phyloP scores from a whole-genome alignment of 2,888 invertebrate genomes.

The Polia nebulosa region DNA sequence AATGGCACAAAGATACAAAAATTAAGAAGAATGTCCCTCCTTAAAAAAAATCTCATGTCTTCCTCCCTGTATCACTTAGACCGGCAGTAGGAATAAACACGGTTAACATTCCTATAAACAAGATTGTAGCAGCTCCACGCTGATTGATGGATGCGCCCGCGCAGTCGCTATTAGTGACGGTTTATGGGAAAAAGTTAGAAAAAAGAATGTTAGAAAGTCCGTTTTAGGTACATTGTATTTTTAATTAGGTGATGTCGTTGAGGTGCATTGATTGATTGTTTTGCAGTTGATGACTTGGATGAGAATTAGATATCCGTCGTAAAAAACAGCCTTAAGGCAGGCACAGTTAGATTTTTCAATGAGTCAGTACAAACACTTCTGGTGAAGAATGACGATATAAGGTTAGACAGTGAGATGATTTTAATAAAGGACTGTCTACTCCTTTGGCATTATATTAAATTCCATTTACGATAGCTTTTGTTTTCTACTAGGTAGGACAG shows the following conservation, averaged over 20 bases:
- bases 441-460: not conserved
- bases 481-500: no score
- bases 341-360: not conserved
- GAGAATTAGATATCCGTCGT: not conserved
- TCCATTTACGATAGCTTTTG: not conserved
- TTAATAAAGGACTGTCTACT: not conserved
- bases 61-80: conserved; percentile 73
- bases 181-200: conserved; percentile 77
- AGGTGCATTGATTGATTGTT: conserved; percentile 35
- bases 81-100: conserved; percentile 85
- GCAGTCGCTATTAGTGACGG: conserved; percentile 83
- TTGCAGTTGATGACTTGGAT: not conserved
- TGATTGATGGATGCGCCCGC: conserved; percentile 84
- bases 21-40: conserved; percentile 14
- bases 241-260: conserved; percentile 66
- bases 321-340: not conserved
- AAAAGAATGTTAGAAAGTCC: conserved; percentile 69
- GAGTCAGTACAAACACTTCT: not conserved
- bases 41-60: conserved; percentile 15
- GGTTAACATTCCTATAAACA: conserved; percentile 90
- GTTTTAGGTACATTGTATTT: conserved; percentile 73
- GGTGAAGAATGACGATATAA: no score
- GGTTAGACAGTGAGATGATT: not conserved
- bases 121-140: conserved; percentile 82
- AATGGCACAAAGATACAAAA: not conserved